Base-by-base conservation (phyloP, 2,797 vertebrate species). In the Adrianichthys oophorus region DNA sequence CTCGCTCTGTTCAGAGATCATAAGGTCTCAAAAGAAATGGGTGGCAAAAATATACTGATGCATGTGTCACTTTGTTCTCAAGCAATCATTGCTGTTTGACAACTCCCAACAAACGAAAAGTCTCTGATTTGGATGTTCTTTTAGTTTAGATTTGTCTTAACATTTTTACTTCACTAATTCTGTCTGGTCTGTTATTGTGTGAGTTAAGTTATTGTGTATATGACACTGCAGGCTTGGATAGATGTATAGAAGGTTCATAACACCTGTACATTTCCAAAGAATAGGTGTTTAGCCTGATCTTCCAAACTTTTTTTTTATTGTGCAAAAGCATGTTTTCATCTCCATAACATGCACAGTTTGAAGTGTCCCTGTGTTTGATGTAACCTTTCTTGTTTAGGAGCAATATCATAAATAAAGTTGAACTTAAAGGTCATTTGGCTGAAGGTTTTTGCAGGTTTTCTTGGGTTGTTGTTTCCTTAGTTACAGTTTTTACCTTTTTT, bases 181-280 rank as follows among this genome's bases (percentile, higher is more conserved):
- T 78, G 80, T 90, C 82, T 90, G 49, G 62, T 92, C 92, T 92
- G 84, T 90, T 91, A 89, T 85, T 90, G 90, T 90, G 91, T 79
- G 90, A 88, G 95, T 92, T 95, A 95, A 96, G 92, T 87, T 72
- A 69, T 89, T 89, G 78, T 89, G 73, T 46, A 69, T 70, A 69
- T 53, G 57, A 72, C 40, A 57, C 73, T 62, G 72, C 79, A 70
- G 64, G 78, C 78, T 76, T 81, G 71, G 75, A 85, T 71, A 82
- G 66, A 50, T 37, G 12, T 37, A 37, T 37, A 13, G 32, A 81
- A 61, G 68, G 77, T 48, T 79, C 57, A 59, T 59, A 72, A 70
- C 67, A 76, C 56, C 69, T 65, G 75, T 50, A 83, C 72, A 83
- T 85, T 86, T 86, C 89, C 88, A 90, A 91, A 91, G 85, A 90